phyloP scores from a whole-genome alignment of 2,888 invertebrate species.

The Thereva unica region DNA sequence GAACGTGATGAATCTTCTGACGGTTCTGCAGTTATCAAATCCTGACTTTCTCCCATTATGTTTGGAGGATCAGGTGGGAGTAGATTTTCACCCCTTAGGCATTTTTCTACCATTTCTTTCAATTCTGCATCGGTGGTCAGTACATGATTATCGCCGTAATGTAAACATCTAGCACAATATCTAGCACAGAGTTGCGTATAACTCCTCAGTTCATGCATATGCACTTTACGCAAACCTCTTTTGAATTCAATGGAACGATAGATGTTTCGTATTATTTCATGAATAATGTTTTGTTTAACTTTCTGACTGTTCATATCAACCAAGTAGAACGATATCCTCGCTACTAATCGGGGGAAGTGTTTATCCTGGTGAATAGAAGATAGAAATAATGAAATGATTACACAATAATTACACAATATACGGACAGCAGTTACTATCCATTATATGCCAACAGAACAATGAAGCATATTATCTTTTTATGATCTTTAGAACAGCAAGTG shows the following conservation, averaged over 20 bases:
- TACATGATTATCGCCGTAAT: constrained; percentile 38
- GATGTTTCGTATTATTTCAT: constrained; percentile 31
- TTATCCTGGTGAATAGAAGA: too few species aligned
- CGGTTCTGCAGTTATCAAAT: background rate
- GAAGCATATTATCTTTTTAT: too few species aligned
- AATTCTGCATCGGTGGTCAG: constrained; percentile 32
- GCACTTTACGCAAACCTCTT: constrained; percentile 36
- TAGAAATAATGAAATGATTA: too few species aligned
- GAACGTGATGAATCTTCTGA: background rate
- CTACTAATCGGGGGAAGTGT: too few species aligned
- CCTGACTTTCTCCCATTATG: too few species aligned
- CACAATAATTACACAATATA: too few species aligned
- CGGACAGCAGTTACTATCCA: too few species aligned
- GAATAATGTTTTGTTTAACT: too few species aligned
- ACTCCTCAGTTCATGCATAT: constrained; percentile 20
- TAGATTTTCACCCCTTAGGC: constrained; percentile 28
- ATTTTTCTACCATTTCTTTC: constrained; percentile 32
- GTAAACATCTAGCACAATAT: constrained; percentile 7
- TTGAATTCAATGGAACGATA: constrained; percentile 41
- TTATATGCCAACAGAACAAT: too few species aligned
- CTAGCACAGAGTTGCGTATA: constrained; percentile 4
- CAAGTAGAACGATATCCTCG: too few species aligned
- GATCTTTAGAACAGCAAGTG: too few species aligned
- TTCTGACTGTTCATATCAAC: too few species aligned
- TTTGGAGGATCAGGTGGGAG: constrained; percentile 31